Base-by-base conservation (phyloP, 2,797 vertebrate genomes). In the Petrocephalus schoutedeni region DNA sequence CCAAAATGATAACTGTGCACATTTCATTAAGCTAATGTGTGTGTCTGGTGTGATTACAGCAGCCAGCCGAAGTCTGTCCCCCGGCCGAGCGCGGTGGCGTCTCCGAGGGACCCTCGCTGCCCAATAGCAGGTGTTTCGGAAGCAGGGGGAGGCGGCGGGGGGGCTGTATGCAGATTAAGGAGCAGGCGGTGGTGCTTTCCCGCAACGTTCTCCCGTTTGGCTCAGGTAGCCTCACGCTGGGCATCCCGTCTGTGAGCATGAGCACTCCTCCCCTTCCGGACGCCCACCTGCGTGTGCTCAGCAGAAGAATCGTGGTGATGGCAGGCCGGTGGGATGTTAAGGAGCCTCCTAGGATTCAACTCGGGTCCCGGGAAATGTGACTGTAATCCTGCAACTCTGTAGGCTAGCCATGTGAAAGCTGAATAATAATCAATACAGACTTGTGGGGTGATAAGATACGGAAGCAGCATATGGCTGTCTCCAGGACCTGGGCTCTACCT, bases 11-110 rank as follows among this genome's bases (percentile, higher is more conserved):
- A 83, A 83, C 80, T 10, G 77, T 45, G 41, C 80, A 83, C 80
- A 83, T 83, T 83, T 83, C 80, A 83, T 83, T 83, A 83, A 83
- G 49, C 45, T 54, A 83, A 83, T 83, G 49, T 41, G n/a, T 49
- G 80, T 54, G 45, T 54, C 19, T 5, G 41, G 49, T 54, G 49
- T 83, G 10, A 83, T 54, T 54, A 83, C 49, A 10, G 41, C 45
- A 12, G 49, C 21, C 80, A 83, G 80, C n/a, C 23, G 45, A 21
- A 83, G 80, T n/a, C 49, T 12, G 41, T 53, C 28, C 0, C 49
- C 53, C n/a, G 10, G 77, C 21, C 45, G 19, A 23, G 41, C 36
- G n/a, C 45, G 3, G 19, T 49, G 49, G 53, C n/a, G 16, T 41
- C 41, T 53, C 41, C 3, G 80, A 53, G 49, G 5, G 45, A 2